Percentiles rank a stretch among this genome's conserved stretches.
phyloP scores from a whole-genome alignment of 2,113 vertebrate genomes.

The Caranx ignobilis region DNA sequence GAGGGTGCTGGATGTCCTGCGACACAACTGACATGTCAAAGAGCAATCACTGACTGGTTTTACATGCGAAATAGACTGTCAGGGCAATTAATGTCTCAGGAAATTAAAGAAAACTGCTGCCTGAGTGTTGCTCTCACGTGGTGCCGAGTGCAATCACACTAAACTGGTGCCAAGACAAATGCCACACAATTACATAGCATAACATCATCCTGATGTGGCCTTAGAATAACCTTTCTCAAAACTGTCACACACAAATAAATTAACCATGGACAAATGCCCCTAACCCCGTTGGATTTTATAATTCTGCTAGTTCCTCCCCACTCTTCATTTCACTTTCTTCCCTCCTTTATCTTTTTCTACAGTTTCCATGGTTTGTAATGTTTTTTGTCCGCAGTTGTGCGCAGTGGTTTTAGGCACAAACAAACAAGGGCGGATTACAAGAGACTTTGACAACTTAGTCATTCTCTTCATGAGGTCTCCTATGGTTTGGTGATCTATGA shows the following conservation, averaged over 20 bases:
- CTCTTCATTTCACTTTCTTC: constrained; percentile 25
- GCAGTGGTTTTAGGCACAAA: constrained; percentile 41
- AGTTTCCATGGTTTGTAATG: constrained; percentile 22
- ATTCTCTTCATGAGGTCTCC: constrained; percentile 27
- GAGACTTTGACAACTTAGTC: constrained; percentile 29
- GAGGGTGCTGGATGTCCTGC: constrained; percentile 18
- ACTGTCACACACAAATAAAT: background rate
- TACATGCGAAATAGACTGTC: constrained; percentile 23
- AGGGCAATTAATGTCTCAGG: constrained; percentile 68
- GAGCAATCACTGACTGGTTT: constrained; percentile 1
- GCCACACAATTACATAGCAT: constrained; percentile 20
- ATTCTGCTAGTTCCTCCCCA: constrained; percentile 1
- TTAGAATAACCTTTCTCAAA: constrained; percentile 33
- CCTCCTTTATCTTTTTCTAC: constrained; percentile 23
- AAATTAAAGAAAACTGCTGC: constrained; percentile 44
- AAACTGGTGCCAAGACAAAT: constrained; percentile 58
- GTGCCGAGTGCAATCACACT: constrained; percentile 18
- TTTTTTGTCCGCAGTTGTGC: constrained; percentile 18
- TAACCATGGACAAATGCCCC: constrained; percentile 8
- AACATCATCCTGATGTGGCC: constrained; percentile 37
- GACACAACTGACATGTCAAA: constrained; percentile 31
- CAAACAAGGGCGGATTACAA: constrained; percentile 38
- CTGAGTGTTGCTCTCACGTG: constrained; percentile 45
- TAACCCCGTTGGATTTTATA: constrained; percentile 30
- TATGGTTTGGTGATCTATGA: constrained; percentile 42